Conservation (phyloP, 1,140 invertebrate species). For the Asbolus verrucosus region DNA sequence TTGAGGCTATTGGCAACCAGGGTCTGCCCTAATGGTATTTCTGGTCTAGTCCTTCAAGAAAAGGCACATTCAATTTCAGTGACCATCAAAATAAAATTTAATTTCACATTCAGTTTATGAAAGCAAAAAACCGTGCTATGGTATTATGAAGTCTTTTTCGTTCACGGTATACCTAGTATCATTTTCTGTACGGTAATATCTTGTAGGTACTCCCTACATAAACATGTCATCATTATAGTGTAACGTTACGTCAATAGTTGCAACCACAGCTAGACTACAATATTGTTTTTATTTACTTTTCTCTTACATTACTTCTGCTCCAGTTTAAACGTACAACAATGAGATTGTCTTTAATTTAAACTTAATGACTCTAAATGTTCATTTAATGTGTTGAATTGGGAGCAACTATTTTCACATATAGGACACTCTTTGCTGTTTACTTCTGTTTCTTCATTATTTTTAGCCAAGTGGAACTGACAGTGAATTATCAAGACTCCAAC, state of each 20-base stretch:
- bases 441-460: too few relatives aligned
- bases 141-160: neutral
- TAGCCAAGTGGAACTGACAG: too few relatives aligned
- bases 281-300: constrained; percentile 32
- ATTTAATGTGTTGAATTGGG: constrained; percentile 2
- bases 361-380: constrained; percentile 21
- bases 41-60: neutral
- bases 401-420: constrained; percentile 11
- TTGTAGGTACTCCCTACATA: constrained; percentile 11
- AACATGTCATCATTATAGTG: constrained; percentile 13
- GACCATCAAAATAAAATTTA: too few relatives aligned
- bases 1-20: neutral
- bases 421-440: too few relatives aligned
- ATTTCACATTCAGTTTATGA: too few relatives aligned
- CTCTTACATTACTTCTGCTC: constrained; percentile 10
- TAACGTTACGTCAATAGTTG: constrained; percentile 10
- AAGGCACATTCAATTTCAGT: too few relatives aligned
- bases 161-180: neutral
- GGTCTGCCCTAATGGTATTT: neutral
- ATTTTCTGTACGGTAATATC: constrained; percentile 15
- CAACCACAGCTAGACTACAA: neutral
- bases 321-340: constrained; percentile 10
- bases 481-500: too few relatives aligned
- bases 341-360: constrained; percentile 17
- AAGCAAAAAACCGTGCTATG: too few relatives aligned